Conservation (phyloP, 2,113 vertebrate genomes). For the Panurus biarmicus region DNA sequence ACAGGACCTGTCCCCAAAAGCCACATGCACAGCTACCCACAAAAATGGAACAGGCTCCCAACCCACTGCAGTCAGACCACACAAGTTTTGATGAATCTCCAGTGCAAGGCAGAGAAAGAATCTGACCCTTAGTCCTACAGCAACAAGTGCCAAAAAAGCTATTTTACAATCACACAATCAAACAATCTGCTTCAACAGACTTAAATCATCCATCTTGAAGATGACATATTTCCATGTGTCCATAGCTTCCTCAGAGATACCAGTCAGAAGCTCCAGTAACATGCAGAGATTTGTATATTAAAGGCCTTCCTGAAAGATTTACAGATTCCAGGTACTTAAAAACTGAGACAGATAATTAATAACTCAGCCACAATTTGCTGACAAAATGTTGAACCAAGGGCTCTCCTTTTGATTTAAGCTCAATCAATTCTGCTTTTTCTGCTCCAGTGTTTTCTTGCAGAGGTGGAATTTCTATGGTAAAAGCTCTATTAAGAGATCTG, state of each 20-base stretch:
- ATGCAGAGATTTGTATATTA: conserved; percentile 12
- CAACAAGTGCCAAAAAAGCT: not conserved
- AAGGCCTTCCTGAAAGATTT: conserved; percentile 41
- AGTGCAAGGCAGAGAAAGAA: not conserved
- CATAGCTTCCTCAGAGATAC: not conserved
- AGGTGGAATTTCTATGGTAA: conserved; percentile 26
- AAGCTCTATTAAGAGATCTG: conserved; percentile 24
- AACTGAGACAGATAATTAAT: conserved; percentile 43
- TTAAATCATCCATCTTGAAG: not conserved
- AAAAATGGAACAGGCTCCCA: not conserved
- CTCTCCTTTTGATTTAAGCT: not conserved
- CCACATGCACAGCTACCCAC: not conserved
- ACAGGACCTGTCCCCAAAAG: not conserved
- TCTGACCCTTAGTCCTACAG: not conserved
- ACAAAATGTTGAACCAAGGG: conserved; percentile 11
- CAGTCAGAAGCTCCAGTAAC: not conserved
- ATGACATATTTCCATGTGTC: not conserved
- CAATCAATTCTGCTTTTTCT: conserved; percentile 18
- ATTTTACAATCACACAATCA: not conserved
- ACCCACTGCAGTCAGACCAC: not conserved
- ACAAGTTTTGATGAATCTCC: not conserved
- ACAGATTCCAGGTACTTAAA: conserved; percentile 44
- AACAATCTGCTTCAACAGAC: not conserved
- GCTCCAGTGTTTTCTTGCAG: conserved; percentile 1
- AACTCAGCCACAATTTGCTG: conserved; percentile 30